Evolutionary conservation across 2,113 vertebrate genomes (phyloP).

Genomic region (Atlantisia rogersi): DNA sequence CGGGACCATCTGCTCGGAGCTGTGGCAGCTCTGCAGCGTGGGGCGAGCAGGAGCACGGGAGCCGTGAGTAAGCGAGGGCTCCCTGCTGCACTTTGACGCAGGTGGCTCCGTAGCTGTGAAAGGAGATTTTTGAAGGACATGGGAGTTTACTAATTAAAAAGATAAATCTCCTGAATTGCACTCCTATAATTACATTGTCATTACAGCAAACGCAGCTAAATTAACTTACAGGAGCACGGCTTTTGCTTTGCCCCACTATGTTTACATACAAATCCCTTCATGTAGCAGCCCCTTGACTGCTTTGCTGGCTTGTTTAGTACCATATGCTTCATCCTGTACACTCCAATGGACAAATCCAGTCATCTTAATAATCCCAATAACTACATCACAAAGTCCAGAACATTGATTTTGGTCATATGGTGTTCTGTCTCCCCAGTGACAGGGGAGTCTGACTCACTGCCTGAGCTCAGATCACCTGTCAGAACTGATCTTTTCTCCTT

Average conservation of each 20-base stretch:
- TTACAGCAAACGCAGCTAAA: slow-evolving; percentile 11
- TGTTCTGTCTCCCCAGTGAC: not conserved
- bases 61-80: slow-evolving; percentile 5
- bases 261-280: slow-evolving; percentile 39
- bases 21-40: not conserved
- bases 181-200: slow-evolving; percentile 30
- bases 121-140: slow-evolving; percentile 60
- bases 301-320: slow-evolving; percentile 27
- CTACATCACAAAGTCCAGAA: not conserved
- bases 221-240: not conserved
- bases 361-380: slow-evolving; percentile 21
- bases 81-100: slow-evolving; percentile 42
- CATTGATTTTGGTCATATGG: slow-evolving; percentile 34
- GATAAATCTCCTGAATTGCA: slow-evolving; percentile 60
- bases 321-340: slow-evolving; percentile 24
- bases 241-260: slow-evolving; percentile 27
- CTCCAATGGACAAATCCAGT: slow-evolving; percentile 21
- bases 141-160: slow-evolving; percentile 59
- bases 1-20: slow-evolving; percentile 56
- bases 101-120: slow-evolving; percentile 40
- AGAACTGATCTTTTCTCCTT: slow-evolving; percentile 19
- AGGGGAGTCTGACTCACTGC: not conserved
- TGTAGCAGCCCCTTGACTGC: not conserved
- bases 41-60: not conserved
- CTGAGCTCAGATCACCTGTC: not conserved